Evolutionary conservation across 2,888 invertebrate species (phyloP).

Genomic region (Drosophila merina): DNA sequence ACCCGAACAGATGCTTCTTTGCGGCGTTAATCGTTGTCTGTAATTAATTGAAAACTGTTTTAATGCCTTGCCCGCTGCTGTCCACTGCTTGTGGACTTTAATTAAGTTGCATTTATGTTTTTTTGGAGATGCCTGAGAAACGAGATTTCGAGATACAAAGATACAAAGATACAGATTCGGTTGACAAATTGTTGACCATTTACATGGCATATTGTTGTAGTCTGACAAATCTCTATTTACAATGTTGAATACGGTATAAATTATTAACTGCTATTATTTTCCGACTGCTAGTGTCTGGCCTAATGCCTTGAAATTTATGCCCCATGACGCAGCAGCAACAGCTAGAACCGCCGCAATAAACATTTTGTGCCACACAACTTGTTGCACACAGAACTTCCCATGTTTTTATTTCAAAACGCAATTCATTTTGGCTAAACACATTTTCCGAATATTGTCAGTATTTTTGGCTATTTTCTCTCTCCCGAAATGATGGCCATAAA

Average conservation of each 20-base stretch:
- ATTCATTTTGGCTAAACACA: conserved; percentile 61
- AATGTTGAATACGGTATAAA: conserved; percentile 66
- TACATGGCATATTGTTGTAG: conserved; percentile 63
- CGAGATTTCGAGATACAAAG: conserved; percentile 37
- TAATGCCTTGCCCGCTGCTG: conserved; percentile 50
- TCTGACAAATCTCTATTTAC: conserved; percentile 72
- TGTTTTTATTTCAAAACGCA: conserved; percentile 54
- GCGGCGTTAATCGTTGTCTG: conserved; percentile 53
- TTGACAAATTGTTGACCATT: conserved; percentile 69
- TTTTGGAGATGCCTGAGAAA: conserved; percentile 51
- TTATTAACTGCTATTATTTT: conserved; percentile 63
- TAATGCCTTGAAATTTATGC: conserved; percentile 59
- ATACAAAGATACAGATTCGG: conserved; percentile 18
- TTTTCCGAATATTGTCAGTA: conserved; percentile 46
- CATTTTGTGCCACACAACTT: conserved; percentile 57
- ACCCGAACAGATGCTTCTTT: conserved; percentile 34
- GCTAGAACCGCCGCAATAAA: conserved; percentile 52
- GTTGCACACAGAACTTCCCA: conserved; percentile 60
- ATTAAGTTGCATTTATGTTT: conserved; percentile 77
- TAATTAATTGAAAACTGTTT: conserved; percentile 74
- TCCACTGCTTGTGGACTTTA: conserved; percentile 53
- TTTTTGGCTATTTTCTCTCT: conserved; percentile 15
- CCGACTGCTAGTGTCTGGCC: conserved; percentile 22
- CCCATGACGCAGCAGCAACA: conserved; percentile 51
- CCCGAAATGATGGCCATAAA: conserved; percentile 71